Base-by-base conservation (phyloP, 2,888 invertebrate genomes). In the Chalcosyrphus nemorum region DNA sequence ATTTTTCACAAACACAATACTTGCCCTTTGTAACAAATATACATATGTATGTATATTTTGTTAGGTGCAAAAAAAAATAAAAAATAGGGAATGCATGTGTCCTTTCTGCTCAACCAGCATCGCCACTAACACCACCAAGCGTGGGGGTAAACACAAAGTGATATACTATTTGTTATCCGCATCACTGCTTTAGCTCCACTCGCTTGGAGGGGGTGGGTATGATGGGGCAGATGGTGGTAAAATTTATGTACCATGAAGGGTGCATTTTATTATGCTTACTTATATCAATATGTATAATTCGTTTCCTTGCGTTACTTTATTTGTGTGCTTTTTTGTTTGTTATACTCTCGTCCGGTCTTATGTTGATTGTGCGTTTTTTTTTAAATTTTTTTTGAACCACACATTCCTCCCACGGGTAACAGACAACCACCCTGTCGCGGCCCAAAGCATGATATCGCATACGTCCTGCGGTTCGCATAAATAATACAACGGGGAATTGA, bases 241-340 rank as follows among this genome's bases (percentile, higher is more conserved):
- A 81, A 75, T 81, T 75, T 70, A 76, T 81, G 81, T 76, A 56
- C 6, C 70, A 71, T 76, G 57, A 81, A 81, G 70, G 76, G 70
- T 70, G 76, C 57, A 81, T 50, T 81, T 65, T 76, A 71, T 76
- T 76, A 57, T 80, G 27, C 38, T 61, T 54, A 45, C 66, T 50
- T 52, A 57, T 41, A 57, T 29, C 5, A 29, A 24, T 29, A 19
- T n/a, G 17, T 1, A 50, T n/a, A n/a, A n/a, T n/a, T n/a, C n/a
- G n/a, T 38, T 38, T 54, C 4, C 54, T 38, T 57, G 41, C 47
- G 21, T 70, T 41, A 27, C 35, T 68, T 47, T 74, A n/a, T 80
- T 50, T 59, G 63, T 47, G 24, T 17, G 21, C 24, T 29, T 45
- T 57, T 45, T 59, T 72, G n/a, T 41, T 61, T 61, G 47, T 21